Percentiles rank a stretch among this genome's conserved stretches.
phyloP scores from a whole-genome alignment of 2,113 vertebrate genomes.

The Columba janthina region DNA sequence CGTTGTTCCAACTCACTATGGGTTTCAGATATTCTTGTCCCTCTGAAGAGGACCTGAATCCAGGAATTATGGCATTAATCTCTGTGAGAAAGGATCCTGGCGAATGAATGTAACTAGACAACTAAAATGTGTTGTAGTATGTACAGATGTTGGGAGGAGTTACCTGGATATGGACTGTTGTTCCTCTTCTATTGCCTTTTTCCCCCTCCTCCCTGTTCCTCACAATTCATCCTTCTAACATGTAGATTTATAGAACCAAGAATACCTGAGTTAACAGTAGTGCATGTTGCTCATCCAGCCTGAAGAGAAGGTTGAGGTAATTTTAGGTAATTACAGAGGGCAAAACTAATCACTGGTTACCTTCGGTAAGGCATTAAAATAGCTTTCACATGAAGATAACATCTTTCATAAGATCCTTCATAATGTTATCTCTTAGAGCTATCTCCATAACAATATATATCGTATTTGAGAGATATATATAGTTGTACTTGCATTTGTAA shows the following conservation, averaged over 20 bases:
- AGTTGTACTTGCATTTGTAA: slow-evolving; percentile 59
- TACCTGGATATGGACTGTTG: neutral
- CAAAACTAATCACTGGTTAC: slow-evolving; percentile 17
- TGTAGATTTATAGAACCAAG: neutral
- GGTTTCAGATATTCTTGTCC: neutral
- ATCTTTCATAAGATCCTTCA: slow-evolving; percentile 55
- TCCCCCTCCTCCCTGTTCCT: neutral
- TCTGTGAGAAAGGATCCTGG: neutral
- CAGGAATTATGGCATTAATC: neutral
- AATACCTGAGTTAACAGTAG: neutral
- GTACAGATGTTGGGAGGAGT: neutral
- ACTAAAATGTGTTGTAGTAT: neutral
- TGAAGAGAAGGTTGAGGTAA: slow-evolving; percentile 21
- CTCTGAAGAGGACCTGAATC: neutral
- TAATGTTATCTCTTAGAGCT: slow-evolving; percentile 36
- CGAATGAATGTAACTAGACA: neutral
- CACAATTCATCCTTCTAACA: neutral
- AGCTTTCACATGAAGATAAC: slow-evolving; percentile 50
- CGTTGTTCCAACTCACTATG: neutral
- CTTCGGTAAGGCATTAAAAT: slow-evolving; percentile 35
- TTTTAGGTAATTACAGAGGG: slow-evolving; percentile 45
- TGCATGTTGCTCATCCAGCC: neutral
- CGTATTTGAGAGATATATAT: slow-evolving; percentile 51
- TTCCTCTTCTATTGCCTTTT: neutral
- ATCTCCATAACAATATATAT: slow-evolving; percentile 57